Evolutionary conservation across 2,888 invertebrate species (phyloP).

Genomic region (Lumbricus terrestris): DNA sequence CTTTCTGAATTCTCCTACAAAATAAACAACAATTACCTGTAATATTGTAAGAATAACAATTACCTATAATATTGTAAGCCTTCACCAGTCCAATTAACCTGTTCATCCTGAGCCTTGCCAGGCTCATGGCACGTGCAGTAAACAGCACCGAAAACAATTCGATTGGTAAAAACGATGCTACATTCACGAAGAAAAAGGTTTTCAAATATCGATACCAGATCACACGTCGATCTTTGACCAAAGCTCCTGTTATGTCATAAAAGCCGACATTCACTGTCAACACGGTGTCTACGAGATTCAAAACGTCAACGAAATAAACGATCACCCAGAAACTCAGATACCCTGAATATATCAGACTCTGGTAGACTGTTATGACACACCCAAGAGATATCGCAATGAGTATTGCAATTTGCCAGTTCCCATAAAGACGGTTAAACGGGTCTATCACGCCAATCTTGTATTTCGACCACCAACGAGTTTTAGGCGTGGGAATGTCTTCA

Average conservation of each 20-base stretch:
- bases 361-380: neutral
- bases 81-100: constrained; percentile 5
- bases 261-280: neutral
- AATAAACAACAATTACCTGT: too few species aligned
- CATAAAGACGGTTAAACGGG: neutral
- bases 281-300: constrained; percentile 13
- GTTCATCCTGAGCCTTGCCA: neutral
- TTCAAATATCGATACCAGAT: neutral
- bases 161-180: neutral
- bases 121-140: neutral
- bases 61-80: neutral
- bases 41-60: neutral
- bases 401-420: neutral
- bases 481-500: neutral
- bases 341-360: neutral
- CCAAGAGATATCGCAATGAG: neutral
- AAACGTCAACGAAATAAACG: neutral
- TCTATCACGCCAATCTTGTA: neutral
- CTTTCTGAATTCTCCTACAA: neutral
- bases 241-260: neutral
- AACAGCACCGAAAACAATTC: neutral
- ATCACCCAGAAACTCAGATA: neutral
- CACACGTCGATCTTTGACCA: neutral
- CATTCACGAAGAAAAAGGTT: neutral
- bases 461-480: neutral